Conservation (phyloP, 2,113 vertebrate genomes). For the Dicerorhinus sumatrensis region DNA sequence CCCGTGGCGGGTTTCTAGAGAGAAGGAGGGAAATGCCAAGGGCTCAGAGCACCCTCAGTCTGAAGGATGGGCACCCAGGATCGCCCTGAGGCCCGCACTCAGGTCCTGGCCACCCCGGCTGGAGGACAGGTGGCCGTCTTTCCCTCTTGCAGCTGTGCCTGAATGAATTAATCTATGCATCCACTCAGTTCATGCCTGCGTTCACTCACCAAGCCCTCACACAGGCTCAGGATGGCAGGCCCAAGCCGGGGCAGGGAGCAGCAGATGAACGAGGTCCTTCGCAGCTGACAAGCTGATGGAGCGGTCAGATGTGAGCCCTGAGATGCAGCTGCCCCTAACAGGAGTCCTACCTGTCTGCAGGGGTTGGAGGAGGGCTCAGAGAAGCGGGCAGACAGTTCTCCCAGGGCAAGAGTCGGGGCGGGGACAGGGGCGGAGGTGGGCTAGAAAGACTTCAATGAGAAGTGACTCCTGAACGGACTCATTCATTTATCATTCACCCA, state of each 20-base stretch:
- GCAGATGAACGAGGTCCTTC: too few relatives aligned
- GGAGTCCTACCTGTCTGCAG: background rate
- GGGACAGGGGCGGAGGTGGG: background rate
- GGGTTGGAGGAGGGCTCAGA: background rate
- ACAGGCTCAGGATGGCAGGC: background rate
- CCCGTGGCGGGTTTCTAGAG: background rate
- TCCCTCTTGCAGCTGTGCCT: background rate
- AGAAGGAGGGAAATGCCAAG: background rate
- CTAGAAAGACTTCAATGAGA: background rate
- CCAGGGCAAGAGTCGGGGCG: too few relatives aligned
- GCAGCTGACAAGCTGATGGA: background rate
- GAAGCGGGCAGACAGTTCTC: background rate
- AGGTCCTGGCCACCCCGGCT: background rate
- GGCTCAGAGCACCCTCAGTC: background rate
- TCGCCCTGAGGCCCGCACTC: background rate
- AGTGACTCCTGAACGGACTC: background rate
- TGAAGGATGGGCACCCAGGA: background rate
- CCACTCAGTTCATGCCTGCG: accelerated
- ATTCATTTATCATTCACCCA: too few relatives aligned
- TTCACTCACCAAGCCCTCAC: too few relatives aligned
- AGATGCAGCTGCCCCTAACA: background rate
- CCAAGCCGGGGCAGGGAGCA: background rate
- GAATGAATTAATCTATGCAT: accelerated
- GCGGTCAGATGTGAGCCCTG: background rate
- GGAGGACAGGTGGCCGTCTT: too few relatives aligned